Percentiles rank a stretch among this genome's conserved stretches.
These are phyloP conservation scores for Drosophila silvestris DNA, from an alignment of 2,888 invertebrate species.

Conservation along the genomic window DNA sequence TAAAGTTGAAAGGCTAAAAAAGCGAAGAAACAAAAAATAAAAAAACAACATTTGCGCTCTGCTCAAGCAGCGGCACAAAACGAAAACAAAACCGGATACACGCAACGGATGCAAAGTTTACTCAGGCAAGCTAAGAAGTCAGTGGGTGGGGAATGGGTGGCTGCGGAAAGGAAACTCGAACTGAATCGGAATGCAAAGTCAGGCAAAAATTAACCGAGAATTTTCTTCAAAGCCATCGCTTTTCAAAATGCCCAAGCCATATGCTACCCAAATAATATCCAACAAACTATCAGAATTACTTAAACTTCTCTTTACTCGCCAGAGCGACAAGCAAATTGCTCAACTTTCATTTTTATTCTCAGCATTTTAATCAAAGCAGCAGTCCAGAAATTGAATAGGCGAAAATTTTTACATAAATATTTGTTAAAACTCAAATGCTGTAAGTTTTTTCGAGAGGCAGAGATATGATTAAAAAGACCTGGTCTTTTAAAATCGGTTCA, in stretches of 20 bases:
- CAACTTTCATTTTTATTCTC: not conserved
- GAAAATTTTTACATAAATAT: not conserved
- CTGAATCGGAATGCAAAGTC: constrained; percentile 56
- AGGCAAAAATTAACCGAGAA: constrained; percentile 57
- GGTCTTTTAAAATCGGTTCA: not conserved
- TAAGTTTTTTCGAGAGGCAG: not conserved
- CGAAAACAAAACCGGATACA: constrained; percentile 76
- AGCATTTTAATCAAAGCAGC: constrained; percentile 1
- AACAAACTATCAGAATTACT: constrained; percentile 26
- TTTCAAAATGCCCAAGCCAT: constrained; percentile 18
- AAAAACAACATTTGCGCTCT: constrained; percentile 57
- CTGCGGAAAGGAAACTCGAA: constrained; percentile 31
- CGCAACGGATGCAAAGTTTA: constrained; percentile 79
- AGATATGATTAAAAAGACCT: not conserved
- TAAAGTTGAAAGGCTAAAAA: constrained; percentile 67
- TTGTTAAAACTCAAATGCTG: not conserved
- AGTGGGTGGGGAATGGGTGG: not conserved
- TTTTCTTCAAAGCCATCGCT: constrained; percentile 21
- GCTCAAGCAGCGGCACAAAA: constrained; percentile 70
- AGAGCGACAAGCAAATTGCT: not conserved
- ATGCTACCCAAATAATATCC: constrained; percentile 16
- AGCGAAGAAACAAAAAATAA: constrained; percentile 26
- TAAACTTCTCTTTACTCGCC: constrained; percentile 10
- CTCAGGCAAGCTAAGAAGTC: constrained; percentile 59
- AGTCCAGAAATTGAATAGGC: not conserved